Conservation (phyloP, 2,888 invertebrate genomes). For the Rhamphomyia laevipes region DNA sequence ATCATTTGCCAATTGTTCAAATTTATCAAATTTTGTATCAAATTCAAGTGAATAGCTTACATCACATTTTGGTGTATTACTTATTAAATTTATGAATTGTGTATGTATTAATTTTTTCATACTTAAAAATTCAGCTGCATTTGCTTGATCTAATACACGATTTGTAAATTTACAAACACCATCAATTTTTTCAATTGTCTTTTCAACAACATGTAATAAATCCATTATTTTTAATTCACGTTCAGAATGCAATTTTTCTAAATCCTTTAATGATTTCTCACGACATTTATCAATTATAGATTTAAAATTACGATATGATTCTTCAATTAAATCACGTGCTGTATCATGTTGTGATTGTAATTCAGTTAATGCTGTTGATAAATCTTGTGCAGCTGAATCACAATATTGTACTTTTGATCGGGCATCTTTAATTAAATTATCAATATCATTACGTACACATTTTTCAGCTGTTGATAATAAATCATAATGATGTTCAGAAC, state of each 20-base stretch:
- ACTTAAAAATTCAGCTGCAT: constrained; percentile 72
- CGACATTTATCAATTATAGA: constrained; percentile 69
- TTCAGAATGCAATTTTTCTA: constrained; percentile 67
- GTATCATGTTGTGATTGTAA: constrained; percentile 78
- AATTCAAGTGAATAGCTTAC: constrained; percentile 70
- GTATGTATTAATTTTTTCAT: constrained; percentile 66
- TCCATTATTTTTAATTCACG: constrained; percentile 87
- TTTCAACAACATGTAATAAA: constrained; percentile 68
- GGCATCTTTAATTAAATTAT: constrained; percentile 60
- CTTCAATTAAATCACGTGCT: constrained; percentile 69
- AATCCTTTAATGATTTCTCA: constrained; percentile 60
- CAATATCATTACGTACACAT: constrained; percentile 64
- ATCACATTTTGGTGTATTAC: constrained; percentile 71
- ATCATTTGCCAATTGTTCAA: constrained; percentile 59
- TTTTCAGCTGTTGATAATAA: constrained; percentile 68
- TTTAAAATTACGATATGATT: constrained; percentile 68
- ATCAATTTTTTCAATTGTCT: constrained; percentile 71
- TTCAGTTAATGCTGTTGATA: constrained; percentile 72
- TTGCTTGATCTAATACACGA: constrained; percentile 70
- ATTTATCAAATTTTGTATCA: constrained; percentile 64
- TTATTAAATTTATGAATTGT: constrained; percentile 66
- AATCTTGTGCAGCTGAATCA: constrained; percentile 58
- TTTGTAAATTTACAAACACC: constrained; percentile 78
- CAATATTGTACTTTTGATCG: constrained; percentile 64
- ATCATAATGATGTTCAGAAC: constrained; percentile 73